Evolutionary conservation across 1,140 invertebrate genomes (phyloP), one percentile per base, ranked within the genome.

Genomic region (Latrodectus geometricus): DNA sequence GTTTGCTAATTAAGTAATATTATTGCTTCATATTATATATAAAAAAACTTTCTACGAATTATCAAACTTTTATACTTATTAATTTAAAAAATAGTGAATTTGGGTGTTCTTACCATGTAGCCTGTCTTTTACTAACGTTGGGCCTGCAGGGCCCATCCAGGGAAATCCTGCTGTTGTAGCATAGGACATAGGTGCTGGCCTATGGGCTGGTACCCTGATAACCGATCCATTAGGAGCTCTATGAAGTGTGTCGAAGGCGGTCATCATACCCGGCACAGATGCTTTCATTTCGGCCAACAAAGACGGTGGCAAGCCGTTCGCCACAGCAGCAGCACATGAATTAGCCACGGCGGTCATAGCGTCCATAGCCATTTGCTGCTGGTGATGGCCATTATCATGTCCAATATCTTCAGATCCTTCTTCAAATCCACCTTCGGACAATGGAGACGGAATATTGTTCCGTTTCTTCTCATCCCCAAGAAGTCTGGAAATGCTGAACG

Each of bases 191-290:
- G 88, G 86, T 52, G 88, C 65, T 65, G 95, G 95, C 83, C 96
- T 92, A 90, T 97, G 96, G 68, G 96, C 96, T 14, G 96, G 96
- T 65, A 97, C 96, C 86, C 96, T 92, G 87, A 97, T 95, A 17
- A 97, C 96, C 86, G 90, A 90, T 14, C 89, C 90, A 68, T 94
- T 94, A 11, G 88, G 88, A 76, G 89, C 88, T 48, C 83, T 48
- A 15, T 86, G 74, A 14, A 89, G 81, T 12, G 85, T 82, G 50
- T 89, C 88, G 50, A 87, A 87, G 23, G 76, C 73, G 48, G 84
- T 56, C 61, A 86, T 23, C 73, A 81, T 69, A 12, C 65, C 76
- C 65, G 72, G 87, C 12, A 79, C 73, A 20, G 66, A 52, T 54
- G 74, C 50, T 54, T 79, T 83, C 76, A 79, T 84, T 52, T 78